These are phyloP conservation scores for Brenthis hecate DNA, from an alignment of 2,888 invertebrate species.

Conservation along the genomic window DNA sequence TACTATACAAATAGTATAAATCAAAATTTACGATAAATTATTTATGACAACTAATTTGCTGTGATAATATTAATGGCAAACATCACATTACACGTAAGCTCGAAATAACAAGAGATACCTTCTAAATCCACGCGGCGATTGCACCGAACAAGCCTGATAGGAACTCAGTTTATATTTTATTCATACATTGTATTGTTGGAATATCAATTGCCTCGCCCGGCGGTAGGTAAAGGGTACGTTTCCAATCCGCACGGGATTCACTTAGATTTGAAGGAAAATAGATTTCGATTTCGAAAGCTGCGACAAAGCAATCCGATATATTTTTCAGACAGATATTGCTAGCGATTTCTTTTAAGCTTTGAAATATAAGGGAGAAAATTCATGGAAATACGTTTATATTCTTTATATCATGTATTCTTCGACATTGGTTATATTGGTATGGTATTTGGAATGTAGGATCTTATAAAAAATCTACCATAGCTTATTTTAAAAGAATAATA, in stretches of 20 bases:
- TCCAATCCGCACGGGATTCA: slow-evolving; percentile 83
- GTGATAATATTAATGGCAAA: slow-evolving; percentile 16
- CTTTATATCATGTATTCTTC: slow-evolving; percentile 44
- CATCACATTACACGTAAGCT: slow-evolving; percentile 46
- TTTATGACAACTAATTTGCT: not conserved
- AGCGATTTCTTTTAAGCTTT: slow-evolving; percentile 83
- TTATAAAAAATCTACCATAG: too few species aligned
- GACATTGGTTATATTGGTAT: not conserved
- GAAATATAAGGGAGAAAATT: slow-evolving; percentile 80
- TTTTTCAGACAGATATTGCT: slow-evolving; percentile 83
- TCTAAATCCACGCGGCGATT: slow-evolving; percentile 69
- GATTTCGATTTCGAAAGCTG: slow-evolving; percentile 83
- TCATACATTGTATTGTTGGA: slow-evolving; percentile 83
- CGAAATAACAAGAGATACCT: slow-evolving; percentile 59
- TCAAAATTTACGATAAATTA: not conserved
- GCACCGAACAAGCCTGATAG: slow-evolving; percentile 73
- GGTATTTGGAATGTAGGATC: not conserved
- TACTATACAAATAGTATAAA: too few species aligned
- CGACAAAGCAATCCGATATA: slow-evolving; percentile 83
- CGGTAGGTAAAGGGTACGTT: slow-evolving; percentile 83
- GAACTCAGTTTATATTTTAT: slow-evolving; percentile 82
- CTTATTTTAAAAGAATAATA: too few species aligned
- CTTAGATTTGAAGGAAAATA: slow-evolving; percentile 83
- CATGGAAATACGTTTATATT: slow-evolving; percentile 70
- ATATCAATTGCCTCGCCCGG: slow-evolving; percentile 82